Conservation (phyloP, 2,113 vertebrate species). For the Symphodus melops region DNA sequence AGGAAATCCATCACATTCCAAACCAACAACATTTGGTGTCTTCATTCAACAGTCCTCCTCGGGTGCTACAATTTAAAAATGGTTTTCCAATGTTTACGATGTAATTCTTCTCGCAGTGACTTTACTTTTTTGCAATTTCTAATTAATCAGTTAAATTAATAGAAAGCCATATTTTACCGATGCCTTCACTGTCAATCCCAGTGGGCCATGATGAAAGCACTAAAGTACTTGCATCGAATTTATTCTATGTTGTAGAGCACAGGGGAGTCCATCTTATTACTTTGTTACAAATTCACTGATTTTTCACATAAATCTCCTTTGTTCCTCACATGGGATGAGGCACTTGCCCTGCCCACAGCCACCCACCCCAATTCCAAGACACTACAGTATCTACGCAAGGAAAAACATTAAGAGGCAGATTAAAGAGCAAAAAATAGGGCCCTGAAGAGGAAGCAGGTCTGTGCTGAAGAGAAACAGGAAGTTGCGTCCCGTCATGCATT, state of each 20-base stretch:
- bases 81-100: no score
- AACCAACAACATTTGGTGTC: not conserved
- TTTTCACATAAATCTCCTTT: not conserved
- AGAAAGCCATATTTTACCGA: no score
- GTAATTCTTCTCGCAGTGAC: no score
- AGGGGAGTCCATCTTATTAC: not conserved
- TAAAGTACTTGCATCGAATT: no score
- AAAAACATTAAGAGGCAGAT: not conserved
- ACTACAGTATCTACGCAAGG: not conserved
- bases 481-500: conserved; percentile 12
- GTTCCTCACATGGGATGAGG: not conserved
- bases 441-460: conserved; percentile 43
- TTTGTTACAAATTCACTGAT: not conserved
- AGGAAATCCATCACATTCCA: not conserved
- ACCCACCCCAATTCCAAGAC: not conserved
- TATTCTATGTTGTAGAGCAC: not conserved
- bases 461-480: conserved; percentile 53
- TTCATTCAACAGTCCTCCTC: not conserved
- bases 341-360: not conserved
- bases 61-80: not conserved
- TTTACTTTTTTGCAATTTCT: no score
- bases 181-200: no score
- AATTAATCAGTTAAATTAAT: no score
- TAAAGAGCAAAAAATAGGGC: not conserved
- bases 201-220: no score